Percentiles rank a stretch among this genome's conserved stretches.
These are phyloP conservation scores for Cynopterus brachyotis DNA, from an alignment of 2,113 vertebrate genomes.

Conservation along the genomic window DNA sequence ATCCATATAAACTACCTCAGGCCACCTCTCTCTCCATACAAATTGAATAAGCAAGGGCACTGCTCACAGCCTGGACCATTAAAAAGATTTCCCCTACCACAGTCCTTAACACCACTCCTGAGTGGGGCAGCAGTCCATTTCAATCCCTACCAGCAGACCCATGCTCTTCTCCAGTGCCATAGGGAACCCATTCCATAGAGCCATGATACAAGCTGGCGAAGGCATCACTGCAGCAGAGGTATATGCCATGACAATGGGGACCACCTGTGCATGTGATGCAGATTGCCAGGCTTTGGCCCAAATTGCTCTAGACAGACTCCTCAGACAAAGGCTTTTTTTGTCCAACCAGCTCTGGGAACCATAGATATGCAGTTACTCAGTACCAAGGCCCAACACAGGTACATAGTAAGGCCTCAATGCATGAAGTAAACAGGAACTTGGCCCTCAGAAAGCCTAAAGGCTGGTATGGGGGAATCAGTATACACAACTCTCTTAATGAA, in stretches of 20 bases:
- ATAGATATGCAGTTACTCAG: not conserved
- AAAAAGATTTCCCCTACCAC: not conserved
- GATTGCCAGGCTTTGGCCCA: not conserved
- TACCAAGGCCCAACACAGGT: not conserved
- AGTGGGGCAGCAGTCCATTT: not conserved
- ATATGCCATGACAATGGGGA: not conserved
- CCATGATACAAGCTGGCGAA: not conserved
- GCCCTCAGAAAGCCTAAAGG: not conserved
- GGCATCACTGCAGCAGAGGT: not conserved
- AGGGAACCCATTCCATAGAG: not conserved
- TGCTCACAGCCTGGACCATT: not conserved
- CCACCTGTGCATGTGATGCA: not conserved
- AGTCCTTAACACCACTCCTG: not conserved
- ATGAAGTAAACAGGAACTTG: not conserved
- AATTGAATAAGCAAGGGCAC: not conserved
- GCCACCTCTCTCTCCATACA: not conserved
- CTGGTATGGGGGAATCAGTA: not conserved
- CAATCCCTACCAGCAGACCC: not conserved
- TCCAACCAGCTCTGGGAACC: not conserved
- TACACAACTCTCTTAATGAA: not conserved
- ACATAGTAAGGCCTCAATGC: not conserved
- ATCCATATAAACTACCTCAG: not conserved
- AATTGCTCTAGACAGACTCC: not conserved
- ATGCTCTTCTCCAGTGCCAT: not conserved
- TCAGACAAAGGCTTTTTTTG: not conserved